Base-by-base conservation (phyloP, 2,888 invertebrate genomes). In the Phengaris arion region DNA sequence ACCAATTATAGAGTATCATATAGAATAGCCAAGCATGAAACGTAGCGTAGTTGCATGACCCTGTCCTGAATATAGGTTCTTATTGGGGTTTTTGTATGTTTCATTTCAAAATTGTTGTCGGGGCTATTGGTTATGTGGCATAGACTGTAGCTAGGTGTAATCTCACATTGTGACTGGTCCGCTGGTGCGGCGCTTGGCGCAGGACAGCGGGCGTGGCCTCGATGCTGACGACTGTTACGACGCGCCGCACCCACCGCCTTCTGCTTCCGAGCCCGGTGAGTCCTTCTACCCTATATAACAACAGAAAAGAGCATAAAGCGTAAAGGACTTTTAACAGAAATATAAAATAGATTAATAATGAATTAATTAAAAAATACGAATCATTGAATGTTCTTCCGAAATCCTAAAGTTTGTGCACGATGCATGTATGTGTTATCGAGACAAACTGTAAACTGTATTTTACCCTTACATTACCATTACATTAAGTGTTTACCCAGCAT, bases 151-250 rank as follows among this genome's bases (percentile, higher is more conserved):
- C 86, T 93, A 93, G 93, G 91, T 91, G 86, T 85, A 89, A 89
- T 91, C 93, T 93, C 92, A 93, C 92, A 87, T 91, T 92, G 90
- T 93, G 93, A 93, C 92, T 93, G 90, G 92, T 93, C 93, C 93
- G 93, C 93, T 92, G 92, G 89, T 91, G 93, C 93, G 93, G 93
- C 93, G 89, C 87, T 93, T 93, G 92, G 88, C 93, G 93, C 93
- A 93, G 93, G 93, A 84, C 91, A 93, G 93, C 92, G 90, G 83
- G 91, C 87, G 84, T 93, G 93, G 93, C 90, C 88, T 83, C 87
- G 88, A 81, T 93, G 93, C 93, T 93, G 93, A 93, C 93, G 92
- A 85, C 87, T 93, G 89, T 85, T 93, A 88, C 92, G 93, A 87
- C 91, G 93, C 88, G 92, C 91, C 90, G 91, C 92, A 85, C 92